phyloP scores from a whole-genome alignment of 2,888 invertebrate genomes.

The Polymixis flavicincta region DNA sequence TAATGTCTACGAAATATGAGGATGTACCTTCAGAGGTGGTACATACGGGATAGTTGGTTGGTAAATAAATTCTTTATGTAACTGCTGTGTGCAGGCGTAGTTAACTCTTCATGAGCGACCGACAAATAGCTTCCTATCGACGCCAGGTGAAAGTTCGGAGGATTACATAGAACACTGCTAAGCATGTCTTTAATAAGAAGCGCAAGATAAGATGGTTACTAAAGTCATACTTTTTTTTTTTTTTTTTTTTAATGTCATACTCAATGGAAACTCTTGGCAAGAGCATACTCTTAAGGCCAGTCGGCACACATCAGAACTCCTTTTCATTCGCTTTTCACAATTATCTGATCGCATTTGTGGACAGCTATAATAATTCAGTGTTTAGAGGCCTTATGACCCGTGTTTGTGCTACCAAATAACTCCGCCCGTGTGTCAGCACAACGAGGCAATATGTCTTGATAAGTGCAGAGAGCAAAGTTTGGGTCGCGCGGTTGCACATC shows the following conservation, averaged over 20 bases:
- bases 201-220: not conserved
- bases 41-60: conserved; percentile 59
- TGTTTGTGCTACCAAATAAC: conserved; percentile 42
- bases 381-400: conserved; percentile 14
- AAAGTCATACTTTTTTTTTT: not conserved
- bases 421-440: conserved; percentile 63
- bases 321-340: not conserved
- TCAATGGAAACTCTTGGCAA: not conserved
- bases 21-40: conserved; percentile 56
- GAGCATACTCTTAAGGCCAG: not conserved
- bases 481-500: conserved; percentile 74
- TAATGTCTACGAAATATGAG: conserved; percentile 75
- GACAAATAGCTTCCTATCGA: not conserved
- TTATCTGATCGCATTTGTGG: not conserved
- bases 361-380: not conserved
- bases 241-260: too few relatives aligned
- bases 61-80: conserved; percentile 7
- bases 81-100: not conserved
- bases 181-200: not conserved
- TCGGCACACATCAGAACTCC: not conserved
- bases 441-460: conserved; percentile 77
- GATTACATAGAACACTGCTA: not conserved
- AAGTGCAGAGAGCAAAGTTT: conserved; percentile 79
- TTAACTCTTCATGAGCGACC: not conserved
- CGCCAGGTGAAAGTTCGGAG: not conserved